phyloP scores from a whole-genome alignment of 92 coral and sea anemone species.

The Phenganax subtilis region DNA sequence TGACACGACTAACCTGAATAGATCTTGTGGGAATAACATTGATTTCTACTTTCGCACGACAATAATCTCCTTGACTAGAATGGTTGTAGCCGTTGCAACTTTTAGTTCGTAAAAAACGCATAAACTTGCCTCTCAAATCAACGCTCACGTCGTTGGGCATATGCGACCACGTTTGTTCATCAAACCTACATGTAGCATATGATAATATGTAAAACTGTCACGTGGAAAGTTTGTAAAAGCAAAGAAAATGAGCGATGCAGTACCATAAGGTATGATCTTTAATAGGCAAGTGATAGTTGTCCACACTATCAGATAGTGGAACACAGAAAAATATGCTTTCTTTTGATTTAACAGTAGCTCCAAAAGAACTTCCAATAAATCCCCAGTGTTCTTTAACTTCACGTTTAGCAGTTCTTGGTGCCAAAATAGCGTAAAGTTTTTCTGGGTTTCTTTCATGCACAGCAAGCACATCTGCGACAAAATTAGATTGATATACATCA shows the following conservation, averaged over 20 bases:
- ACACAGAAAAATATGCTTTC: neutral
- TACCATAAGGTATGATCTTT: constrained; percentile 3
- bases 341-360: neutral
- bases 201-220: neutral
- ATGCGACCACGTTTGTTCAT: neutral
- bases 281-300: neutral
- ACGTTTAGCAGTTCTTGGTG: neutral
- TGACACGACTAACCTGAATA: no score
- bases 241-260: neutral
- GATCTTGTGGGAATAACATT: no score
- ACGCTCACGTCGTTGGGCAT: neutral
- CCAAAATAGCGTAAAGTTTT: neutral
- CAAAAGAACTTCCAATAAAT: neutral
- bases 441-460: neutral
- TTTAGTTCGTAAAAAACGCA: no score
- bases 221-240: neutral
- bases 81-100: no score
- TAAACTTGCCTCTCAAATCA: no score
- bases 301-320: neutral
- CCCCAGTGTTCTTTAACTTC: neutral
- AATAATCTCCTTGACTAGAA: no score
- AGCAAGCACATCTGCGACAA: no score
- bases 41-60: no score
- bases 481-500: no score
- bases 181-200: constrained; percentile 1